Conservation (phyloP, 2,797 vertebrate species). For the Odontamblyopus lacepedii region DNA sequence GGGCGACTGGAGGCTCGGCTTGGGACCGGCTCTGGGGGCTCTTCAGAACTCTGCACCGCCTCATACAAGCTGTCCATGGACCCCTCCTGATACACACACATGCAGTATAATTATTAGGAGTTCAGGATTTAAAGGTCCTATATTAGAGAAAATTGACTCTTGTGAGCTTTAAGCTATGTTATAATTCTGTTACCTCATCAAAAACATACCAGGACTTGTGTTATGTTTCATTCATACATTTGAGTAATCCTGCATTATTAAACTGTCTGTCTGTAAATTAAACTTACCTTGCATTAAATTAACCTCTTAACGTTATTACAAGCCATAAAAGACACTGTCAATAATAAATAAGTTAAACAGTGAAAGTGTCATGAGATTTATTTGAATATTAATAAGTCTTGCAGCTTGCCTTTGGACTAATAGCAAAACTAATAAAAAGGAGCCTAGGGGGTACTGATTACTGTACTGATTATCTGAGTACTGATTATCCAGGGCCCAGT, state of each 20-base stretch:
- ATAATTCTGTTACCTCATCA: no score
- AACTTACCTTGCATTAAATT: background rate
- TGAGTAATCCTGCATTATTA: no score
- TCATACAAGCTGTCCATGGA: slow-evolving; percentile 94
- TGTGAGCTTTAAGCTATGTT: no score
- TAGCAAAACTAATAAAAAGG: background rate
- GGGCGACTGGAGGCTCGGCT: slow-evolving; percentile 64
- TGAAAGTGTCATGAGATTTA: background rate
- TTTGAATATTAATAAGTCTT: background rate
- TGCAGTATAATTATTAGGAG: background rate
- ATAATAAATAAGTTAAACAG: background rate
- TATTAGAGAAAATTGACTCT: no score
- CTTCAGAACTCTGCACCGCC: slow-evolving; percentile 77
- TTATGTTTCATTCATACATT: no score
- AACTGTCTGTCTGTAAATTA: background rate
- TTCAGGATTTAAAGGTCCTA: background rate
- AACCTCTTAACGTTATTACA: background rate
- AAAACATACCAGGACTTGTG: no score
- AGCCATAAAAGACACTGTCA: background rate
- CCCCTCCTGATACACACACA: slow-evolving; percentile 74
- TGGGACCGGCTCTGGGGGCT: slow-evolving; percentile 64
- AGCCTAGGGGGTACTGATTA: no score
- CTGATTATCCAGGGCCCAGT: no score
- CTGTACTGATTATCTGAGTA: no score
- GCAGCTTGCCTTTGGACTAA: background rate